Conservation (phyloP, 2,888 invertebrate species). For the Nomada fucata region DNA sequence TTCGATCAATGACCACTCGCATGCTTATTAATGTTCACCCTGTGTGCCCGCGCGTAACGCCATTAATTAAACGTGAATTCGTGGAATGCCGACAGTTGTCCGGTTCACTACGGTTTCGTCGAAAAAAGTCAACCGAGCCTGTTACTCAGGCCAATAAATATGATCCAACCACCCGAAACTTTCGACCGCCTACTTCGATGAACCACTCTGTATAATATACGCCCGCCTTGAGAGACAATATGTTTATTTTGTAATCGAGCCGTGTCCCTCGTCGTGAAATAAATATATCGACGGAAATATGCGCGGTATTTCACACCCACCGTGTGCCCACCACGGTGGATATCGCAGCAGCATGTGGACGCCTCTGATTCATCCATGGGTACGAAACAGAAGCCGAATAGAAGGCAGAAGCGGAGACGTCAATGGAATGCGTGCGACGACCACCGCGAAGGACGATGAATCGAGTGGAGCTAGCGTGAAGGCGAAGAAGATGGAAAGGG, state of each 20-base stretch:
- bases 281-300: conserved; percentile 69
- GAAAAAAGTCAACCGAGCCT: conserved; percentile 4
- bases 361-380: conserved; percentile 55
- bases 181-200: conserved; percentile 1
- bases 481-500: neutral
- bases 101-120: too few relatives aligned
- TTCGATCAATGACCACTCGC: too few relatives aligned
- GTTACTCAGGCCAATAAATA: conserved; percentile 22
- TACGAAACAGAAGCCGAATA: conserved; percentile 22
- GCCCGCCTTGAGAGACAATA: conserved; percentile 40
- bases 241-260: conserved; percentile 59
- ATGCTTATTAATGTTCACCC: too few relatives aligned
- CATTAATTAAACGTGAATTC: conserved; percentile 11
- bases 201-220: conserved; percentile 12
- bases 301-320: conserved; percentile 61
- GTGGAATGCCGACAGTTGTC: neutral
- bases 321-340: conserved; percentile 32
- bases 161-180: neutral
- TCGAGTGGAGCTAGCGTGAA: conserved; percentile 26
- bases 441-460: conserved; percentile 4
- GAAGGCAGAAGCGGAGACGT: neutral
- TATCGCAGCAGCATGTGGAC: conserved; percentile 16
- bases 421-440: conserved; percentile 33
- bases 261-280: conserved; percentile 51
- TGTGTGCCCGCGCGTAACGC: neutral